phyloP scores from a whole-genome alignment of 2,888 invertebrate genomes.

The Stenolophus ochropezus region DNA sequence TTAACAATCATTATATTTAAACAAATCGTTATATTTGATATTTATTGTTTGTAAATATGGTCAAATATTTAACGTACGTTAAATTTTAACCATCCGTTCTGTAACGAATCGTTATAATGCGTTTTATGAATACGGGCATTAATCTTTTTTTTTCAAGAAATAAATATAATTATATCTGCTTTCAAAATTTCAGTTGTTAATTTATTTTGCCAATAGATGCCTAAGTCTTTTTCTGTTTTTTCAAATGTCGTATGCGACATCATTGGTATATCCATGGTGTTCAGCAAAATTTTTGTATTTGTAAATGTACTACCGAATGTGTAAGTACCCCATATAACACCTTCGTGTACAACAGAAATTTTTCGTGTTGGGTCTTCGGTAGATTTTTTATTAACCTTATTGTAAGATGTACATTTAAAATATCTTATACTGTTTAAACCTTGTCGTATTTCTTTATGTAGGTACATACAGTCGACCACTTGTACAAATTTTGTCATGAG shows the following conservation, averaged over 20 bases:
- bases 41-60: too few relatives aligned
- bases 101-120: too few relatives aligned
- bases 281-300: constrained; percentile 1
- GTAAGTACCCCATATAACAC: constrained; percentile 7
- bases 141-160: not conserved
- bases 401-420: not conserved
- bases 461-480: not conserved
- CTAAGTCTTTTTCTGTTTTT: not conserved
- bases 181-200: constrained; percentile 6
- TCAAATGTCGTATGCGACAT: not conserved
- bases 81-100: too few relatives aligned
- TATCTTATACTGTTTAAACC: not conserved
- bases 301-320: constrained; percentile 8
- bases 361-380: not conserved
- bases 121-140: too few relatives aligned
- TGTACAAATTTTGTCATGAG: constrained; percentile 11
- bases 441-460: not conserved
- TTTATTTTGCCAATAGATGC: not conserved
- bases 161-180: constrained; percentile 17
- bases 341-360: not conserved
- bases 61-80: too few relatives aligned
- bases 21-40: too few relatives aligned
- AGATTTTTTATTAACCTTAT: constrained; percentile 1
- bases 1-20: too few relatives aligned
- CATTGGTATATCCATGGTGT: constrained; percentile 11